Conservation (phyloP, 2,888 invertebrate genomes). For the Microdon myrmicae region DNA sequence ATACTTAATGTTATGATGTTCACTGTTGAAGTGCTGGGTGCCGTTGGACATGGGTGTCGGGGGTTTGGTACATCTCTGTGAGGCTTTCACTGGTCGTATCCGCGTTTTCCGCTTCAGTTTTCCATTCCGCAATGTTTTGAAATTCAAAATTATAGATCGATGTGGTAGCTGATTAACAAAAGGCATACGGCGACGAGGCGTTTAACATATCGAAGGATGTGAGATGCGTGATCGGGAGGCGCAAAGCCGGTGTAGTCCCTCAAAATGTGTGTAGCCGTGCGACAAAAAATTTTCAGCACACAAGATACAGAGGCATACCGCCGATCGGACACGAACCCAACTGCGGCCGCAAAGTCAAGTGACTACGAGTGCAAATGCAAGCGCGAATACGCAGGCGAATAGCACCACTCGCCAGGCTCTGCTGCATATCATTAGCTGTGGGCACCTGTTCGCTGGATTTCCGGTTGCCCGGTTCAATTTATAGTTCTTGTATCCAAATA, state of each 20-base stretch:
- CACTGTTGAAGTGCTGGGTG: too few species aligned
- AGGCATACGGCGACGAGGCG: too few species aligned
- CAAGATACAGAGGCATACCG: conserved; percentile 7
- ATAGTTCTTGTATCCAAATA: conserved; percentile 38
- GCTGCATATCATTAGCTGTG: conserved; percentile 49
- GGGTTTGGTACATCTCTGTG: too few species aligned
- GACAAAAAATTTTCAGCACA: too few species aligned
- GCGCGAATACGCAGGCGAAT: conserved; percentile 31
- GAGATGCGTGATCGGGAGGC: too few species aligned
- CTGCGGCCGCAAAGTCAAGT: not conserved
- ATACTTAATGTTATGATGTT: too few species aligned
- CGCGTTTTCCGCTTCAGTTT: conserved; percentile 22
- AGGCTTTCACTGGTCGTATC: conserved; percentile 23
- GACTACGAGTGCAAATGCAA: conserved; percentile 28
- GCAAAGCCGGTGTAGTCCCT: conserved; percentile 33
- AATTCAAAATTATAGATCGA: conserved; percentile 45
- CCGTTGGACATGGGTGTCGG: too few species aligned
- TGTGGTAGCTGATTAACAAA: too few species aligned
- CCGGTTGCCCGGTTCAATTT: conserved; percentile 51
- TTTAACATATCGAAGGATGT: too few species aligned
- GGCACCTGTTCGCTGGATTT: conserved; percentile 51
- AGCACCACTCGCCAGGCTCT: conserved; percentile 40
- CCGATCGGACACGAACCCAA: not conserved
- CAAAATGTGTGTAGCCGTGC: conserved; percentile 3
- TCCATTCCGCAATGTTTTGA: conserved; percentile 27